Conservation (phyloP, 2,797 vertebrate species). For the Spinus olivaceus region DNA sequence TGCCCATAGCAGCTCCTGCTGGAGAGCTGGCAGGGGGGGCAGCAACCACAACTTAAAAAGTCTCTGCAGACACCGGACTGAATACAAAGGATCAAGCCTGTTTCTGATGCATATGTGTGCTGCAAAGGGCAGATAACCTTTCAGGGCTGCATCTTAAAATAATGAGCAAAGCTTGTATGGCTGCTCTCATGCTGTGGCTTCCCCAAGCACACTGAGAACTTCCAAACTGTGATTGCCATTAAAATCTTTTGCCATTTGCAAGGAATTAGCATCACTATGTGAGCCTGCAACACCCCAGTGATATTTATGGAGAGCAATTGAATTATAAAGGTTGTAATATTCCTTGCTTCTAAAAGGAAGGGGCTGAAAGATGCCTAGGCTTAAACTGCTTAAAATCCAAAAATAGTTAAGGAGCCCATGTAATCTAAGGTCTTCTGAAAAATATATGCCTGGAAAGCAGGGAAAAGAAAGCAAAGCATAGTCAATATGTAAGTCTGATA, state of each 20-base stretch:
- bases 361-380: not conserved
- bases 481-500: not conserved
- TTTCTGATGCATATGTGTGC: not conserved
- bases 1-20: not conserved
- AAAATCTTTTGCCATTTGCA: conserved; percentile 37
- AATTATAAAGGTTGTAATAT: not conserved
- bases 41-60: not conserved
- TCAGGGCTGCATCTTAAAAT: not conserved
- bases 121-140: conserved; percentile 39
- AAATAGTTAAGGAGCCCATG: not conserved
- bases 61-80: not conserved
- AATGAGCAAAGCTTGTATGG: not conserved
- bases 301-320: not conserved
- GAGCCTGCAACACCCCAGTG: not conserved
- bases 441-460: not conserved
- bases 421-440: not conserved
- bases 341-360: not conserved
- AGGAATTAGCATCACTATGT: not conserved
- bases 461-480: not conserved
- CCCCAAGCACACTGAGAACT: not conserved
- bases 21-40: not conserved
- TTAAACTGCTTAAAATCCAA: not conserved
- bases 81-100: not conserved
- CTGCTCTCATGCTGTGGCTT: not conserved
- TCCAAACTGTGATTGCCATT: not conserved